Conservation (phyloP, 92 coral and sea anemone genomes). For the Chrysogorgia sp. region DNA sequence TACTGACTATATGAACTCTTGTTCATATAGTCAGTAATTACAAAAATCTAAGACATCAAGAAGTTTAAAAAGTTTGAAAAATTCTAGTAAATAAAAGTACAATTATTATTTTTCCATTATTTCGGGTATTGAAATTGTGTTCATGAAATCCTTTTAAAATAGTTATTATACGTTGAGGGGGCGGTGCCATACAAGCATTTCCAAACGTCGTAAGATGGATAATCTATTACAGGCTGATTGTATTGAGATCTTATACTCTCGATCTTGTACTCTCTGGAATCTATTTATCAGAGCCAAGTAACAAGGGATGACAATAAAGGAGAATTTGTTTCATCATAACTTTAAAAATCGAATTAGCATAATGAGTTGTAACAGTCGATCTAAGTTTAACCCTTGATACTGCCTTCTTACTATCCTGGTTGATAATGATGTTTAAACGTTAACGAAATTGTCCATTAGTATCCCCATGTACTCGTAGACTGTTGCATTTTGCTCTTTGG, state of each 20-base stretch:
- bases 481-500: too few relatives aligned
- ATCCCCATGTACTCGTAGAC: too few relatives aligned
- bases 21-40: too few relatives aligned
- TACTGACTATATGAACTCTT: too few relatives aligned
- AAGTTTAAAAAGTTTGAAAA: too few relatives aligned
- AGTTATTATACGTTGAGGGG: slow-evolving; percentile 7
- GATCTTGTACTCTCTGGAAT: slow-evolving; percentile 33
- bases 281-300: slow-evolving; percentile 21
- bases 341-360: slow-evolving; percentile 2
- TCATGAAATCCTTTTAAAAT: slow-evolving; percentile 24
- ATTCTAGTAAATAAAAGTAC: too few relatives aligned
- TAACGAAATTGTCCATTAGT: slow-evolving; percentile 2
- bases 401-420: slow-evolving; percentile 5
- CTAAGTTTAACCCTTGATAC: slow-evolving; percentile 12
- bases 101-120: background rate
- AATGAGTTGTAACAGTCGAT: slow-evolving; percentile 16
- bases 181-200: slow-evolving; percentile 22
- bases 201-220: slow-evolving; percentile 29
- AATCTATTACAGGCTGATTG: slow-evolving; percentile 16
- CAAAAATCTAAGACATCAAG: too few relatives aligned
- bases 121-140: slow-evolving; percentile 9
- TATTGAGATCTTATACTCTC: slow-evolving; percentile 11
- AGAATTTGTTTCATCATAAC: slow-evolving; percentile 23
- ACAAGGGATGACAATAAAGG: slow-evolving; percentile 14
- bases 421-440: slow-evolving; percentile 10